Conservation (phyloP, 2,113 vertebrate genomes). For the Butorides virescens region DNA sequence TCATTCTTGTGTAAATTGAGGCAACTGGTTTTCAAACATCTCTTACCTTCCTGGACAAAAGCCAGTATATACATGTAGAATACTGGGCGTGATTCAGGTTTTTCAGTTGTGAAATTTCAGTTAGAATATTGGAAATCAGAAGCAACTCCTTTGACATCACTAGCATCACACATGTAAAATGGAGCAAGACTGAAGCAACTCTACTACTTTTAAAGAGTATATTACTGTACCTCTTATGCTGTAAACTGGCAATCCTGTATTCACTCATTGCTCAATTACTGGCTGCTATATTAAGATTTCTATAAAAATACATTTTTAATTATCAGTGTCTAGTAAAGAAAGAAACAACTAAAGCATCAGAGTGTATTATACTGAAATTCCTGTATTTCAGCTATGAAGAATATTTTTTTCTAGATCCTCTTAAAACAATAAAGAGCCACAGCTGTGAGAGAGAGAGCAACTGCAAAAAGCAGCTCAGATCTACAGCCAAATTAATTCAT, state of each 20-base stretch:
- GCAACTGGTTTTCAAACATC: background rate
- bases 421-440: background rate
- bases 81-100: background rate
- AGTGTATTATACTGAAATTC: background rate
- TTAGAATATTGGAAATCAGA: background rate
- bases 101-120: background rate
- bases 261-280: background rate
- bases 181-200: background rate
- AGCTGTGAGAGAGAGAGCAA: background rate
- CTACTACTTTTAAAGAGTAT: background rate
- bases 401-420: background rate
- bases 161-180: background rate
- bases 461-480: background rate
- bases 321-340: background rate
- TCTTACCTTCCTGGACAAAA: background rate
- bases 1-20: background rate
- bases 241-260: background rate
- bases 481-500: slow-evolving; percentile 27
- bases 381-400: background rate
- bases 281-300: background rate
- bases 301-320: background rate
- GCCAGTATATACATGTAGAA: background rate
- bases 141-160: background rate
- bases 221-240: background rate
- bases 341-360: background rate